Conservation (phyloP, 2,113 vertebrate genomes). For the Leptodactylus fuscus region DNA sequence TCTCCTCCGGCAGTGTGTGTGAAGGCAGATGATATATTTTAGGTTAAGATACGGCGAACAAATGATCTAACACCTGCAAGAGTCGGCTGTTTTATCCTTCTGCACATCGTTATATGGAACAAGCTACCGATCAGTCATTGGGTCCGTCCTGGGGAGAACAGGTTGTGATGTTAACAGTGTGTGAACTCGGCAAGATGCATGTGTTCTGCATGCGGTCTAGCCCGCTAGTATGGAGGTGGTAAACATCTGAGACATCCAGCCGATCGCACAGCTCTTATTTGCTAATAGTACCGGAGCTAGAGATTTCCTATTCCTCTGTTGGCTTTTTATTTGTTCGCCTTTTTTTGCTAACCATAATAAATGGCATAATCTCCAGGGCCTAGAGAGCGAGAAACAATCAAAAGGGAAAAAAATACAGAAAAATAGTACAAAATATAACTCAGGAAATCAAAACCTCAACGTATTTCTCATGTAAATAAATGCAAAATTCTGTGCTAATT, state of each 20-base stretch:
- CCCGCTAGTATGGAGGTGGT: background rate
- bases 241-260: slow-evolving; percentile 47
- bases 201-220: slow-evolving; percentile 1
- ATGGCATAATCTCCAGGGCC: background rate
- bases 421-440: background rate
- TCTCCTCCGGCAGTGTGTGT: background rate
- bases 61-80: slow-evolving; percentile 26
- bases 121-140: slow-evolving; percentile 18
- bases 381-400: background rate
- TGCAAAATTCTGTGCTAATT: background rate
- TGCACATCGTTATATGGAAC: background rate
- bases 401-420: background rate
- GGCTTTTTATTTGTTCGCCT: slow-evolving; percentile 4
- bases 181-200: slow-evolving; percentile 31
- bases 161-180: slow-evolving; percentile 50
- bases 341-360: background rate
- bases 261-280: slow-evolving; percentile 32
- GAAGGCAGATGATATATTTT: slow-evolving; percentile 3
- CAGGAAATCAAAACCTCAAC: background rate
- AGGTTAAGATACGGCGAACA: background rate
- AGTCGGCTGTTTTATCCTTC: slow-evolving; percentile 19
- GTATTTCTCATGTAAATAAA: background rate
- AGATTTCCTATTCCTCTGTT: background rate
- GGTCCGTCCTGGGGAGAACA: slow-evolving; percentile 29
- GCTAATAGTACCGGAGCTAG: slow-evolving; percentile 8